Evolutionary conservation across 2,888 invertebrate species (phyloP).

Genomic region (Piscicola geometra): DNA sequence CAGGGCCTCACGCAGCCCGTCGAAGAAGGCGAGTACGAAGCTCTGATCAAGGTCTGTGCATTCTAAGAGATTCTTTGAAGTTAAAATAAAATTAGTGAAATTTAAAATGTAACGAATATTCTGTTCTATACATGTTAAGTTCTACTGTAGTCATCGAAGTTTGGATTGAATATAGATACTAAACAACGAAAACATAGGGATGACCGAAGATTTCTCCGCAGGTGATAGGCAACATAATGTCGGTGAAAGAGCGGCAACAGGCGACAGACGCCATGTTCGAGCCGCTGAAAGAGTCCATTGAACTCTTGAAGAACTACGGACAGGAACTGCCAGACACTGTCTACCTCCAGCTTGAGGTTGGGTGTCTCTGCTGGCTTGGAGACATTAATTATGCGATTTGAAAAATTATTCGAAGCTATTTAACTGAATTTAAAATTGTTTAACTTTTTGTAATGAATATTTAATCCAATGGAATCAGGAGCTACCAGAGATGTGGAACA

Average conservation of each 20-base stretch:
- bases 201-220: too few relatives aligned
- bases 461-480: too few relatives aligned
- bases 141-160: too few relatives aligned
- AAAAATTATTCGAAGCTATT: too few relatives aligned
- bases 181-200: too few relatives aligned
- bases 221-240: slow-evolving; percentile 87
- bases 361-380: background rate
- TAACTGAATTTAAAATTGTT: too few relatives aligned
- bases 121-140: too few relatives aligned
- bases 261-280: slow-evolving; percentile 92
- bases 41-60: slow-evolving; percentile 58
- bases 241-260: slow-evolving; percentile 81
- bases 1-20: slow-evolving; percentile 76
- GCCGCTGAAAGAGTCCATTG: slow-evolving; percentile 85
- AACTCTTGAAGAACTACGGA: slow-evolving; percentile 84
- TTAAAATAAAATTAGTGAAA: too few relatives aligned
- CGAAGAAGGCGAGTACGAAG: slow-evolving; percentile 81
- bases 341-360: slow-evolving; percentile 75
- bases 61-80: too few relatives aligned
- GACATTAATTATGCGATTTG: background rate
- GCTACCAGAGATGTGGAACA: slow-evolving; percentile 89
- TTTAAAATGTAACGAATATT: too few relatives aligned
- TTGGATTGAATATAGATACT: too few relatives aligned
- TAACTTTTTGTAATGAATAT: too few relatives aligned
- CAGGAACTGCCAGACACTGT: slow-evolving; percentile 95